Base-by-base conservation (phyloP, 2,797 vertebrate genomes). In the Bradypodion pumilum region DNA sequence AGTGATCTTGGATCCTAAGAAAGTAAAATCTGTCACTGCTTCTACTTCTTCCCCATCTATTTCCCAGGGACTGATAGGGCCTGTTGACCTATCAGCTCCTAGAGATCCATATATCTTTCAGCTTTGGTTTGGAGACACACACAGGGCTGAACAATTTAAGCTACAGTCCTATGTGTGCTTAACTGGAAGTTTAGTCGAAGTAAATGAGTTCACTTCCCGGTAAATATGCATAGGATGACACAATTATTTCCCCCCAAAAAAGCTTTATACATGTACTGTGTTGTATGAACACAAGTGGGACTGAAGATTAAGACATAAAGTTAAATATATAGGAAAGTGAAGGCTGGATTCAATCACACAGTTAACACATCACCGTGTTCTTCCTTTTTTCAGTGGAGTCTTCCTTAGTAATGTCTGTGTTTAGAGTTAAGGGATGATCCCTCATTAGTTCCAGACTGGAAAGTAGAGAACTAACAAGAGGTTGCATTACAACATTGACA, bases 401-500 rank as follows among this genome's bases (percentile, higher is more conserved):
- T 92, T 90, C 92, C 90, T 91, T 86, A 84, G 92, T 97, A 95
- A 93, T 92, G 94, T 91, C 96, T 96, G 95, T 96, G 95, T 95
- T 96, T 94, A 94, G 96, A 97, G 95, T 96, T 96, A 90, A 97
- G 96, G 96, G 96, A 97, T 97, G 98, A 96, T 97, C 96, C 96
- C 95, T 96, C 97, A 96, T 97, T 98, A 97, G 96, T 97, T 98
- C 97, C 97, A 97, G 96, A 95, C 95, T 91, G 95, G 80, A 93
- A 92, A 94, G 97, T 97, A 95, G 96, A 96, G 96, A 95, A 96
- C 95, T 98, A 97, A 98, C 97, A 97, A 97, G 96, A 96, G 95
- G 94, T 98, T 97, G 93, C 95, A 93, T 98, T 98, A 96, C 96
- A 95, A 93, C 92, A 92, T 94, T 96, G 97, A 96, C 97, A 99